A percentile compares a stretch with the other conserved stretches of the same genome.
Conservation (phyloP, 2,888 invertebrate species). For the Napeogenes inachia region DNA sequence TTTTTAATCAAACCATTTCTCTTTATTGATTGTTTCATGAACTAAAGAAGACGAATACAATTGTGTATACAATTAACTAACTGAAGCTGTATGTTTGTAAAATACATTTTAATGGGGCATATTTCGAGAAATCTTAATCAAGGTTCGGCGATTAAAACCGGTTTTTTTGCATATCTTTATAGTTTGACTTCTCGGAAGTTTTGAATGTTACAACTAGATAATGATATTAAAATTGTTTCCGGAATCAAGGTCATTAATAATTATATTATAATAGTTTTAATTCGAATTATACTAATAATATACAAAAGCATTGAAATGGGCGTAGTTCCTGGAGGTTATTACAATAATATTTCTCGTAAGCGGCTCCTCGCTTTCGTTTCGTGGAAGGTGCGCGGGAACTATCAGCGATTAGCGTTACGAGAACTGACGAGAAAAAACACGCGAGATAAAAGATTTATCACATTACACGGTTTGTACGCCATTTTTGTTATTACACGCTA, state of each 20-base stretch:
- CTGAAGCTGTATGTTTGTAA: no score
- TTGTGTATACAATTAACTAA: no score
- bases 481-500: not conserved
- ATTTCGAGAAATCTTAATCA: no score
- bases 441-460: conserved; percentile 12
- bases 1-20: no score
- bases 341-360: conserved; percentile 72
- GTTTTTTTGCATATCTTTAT: conserved; percentile 44
- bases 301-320: conserved; percentile 48
- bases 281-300: conserved; percentile 40
- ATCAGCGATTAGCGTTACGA: conserved; percentile 72
- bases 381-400: conserved; percentile 66
- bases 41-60: no score
- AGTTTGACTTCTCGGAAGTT: conserved; percentile 50
- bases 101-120: no score
- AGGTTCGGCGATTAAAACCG: conserved; percentile 12
- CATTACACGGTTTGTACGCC: no score
- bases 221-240: conserved; percentile 31
- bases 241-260: no score
- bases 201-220: conserved; percentile 38
- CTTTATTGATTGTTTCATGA: no score
- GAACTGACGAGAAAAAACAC: conserved; percentile 58
- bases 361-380: conserved; percentile 72
- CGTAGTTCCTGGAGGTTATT: conserved; percentile 68
- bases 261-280: not conserved